Evolutionary conservation across 1,140 invertebrate species (phyloP).

Genomic region (Bombus cullumanus): DNA sequence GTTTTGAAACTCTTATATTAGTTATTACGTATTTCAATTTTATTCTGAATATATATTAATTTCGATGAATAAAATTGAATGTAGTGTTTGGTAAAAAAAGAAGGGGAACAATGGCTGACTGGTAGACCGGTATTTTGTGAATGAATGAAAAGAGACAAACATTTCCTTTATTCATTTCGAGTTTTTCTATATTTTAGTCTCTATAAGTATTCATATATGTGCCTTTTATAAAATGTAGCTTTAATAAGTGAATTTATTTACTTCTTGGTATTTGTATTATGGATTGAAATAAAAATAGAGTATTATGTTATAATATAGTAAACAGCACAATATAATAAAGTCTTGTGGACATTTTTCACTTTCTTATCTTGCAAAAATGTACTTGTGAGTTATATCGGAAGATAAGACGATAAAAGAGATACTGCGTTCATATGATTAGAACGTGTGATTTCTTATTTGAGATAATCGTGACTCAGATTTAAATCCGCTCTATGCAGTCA

Average conservation of each 20-base stretch:
- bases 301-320: not conserved
- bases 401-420: slow-evolving; percentile 19
- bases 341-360: not conserved
- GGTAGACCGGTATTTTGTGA: not conserved
- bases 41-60: not conserved
- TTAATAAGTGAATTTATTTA: too few relatives aligned
- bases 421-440: too few relatives aligned
- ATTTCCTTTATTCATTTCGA: not conserved
- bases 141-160: not conserved
- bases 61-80: not conserved
- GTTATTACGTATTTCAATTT: not conserved
- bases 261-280: not conserved
- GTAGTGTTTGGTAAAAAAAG: not conserved
- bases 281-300: not conserved
- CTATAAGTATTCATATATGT: too few relatives aligned
- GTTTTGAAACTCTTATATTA: not conserved
- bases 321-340: not conserved
- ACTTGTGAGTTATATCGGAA: not conserved
- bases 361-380: not conserved
- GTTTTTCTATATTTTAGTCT: too few relatives aligned
- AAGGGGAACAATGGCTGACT: not conserved
- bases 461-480: not conserved
- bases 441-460: not conserved
- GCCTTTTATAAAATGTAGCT: too few relatives aligned
- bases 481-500: not conserved